phyloP scores from a whole-genome alignment of 2,797 vertebrate species.

The Acropternis orthonyx region DNA sequence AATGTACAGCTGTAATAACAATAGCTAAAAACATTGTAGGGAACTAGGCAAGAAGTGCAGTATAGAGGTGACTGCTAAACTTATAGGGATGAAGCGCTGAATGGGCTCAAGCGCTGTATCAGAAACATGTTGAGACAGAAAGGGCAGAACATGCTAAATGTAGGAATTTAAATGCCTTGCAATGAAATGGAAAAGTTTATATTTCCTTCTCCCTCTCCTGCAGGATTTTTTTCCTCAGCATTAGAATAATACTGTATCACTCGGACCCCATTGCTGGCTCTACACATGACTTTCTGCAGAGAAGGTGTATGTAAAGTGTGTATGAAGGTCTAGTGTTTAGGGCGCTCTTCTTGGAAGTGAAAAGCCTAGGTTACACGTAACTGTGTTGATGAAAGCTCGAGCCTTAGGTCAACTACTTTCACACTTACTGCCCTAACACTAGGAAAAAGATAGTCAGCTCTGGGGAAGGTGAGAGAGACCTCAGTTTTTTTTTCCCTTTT shows the following conservation, averaged over 20 bases:
- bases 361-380: not conserved
- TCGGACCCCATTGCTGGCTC: not conserved
- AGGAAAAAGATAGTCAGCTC: not conserved
- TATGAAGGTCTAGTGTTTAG: not conserved
- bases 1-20: not conserved
- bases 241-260: not conserved
- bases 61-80: not conserved
- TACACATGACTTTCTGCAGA: not conserved
- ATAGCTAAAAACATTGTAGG: not conserved
- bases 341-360: not conserved
- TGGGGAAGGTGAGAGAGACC: not conserved
- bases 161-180: not conserved
- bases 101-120: not conserved
- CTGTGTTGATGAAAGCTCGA: rapidly evolving
- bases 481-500: not conserved
- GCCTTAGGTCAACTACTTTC: not conserved
- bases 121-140: not conserved
- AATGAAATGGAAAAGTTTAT: not conserved
- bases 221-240: not conserved
- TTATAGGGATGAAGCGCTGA: not conserved
- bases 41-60: not conserved
- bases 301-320: not conserved
- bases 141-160: not conserved
- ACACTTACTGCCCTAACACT: not conserved
- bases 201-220: not conserved